phyloP scores from a whole-genome alignment of 2,797 vertebrate genomes.

The Microtus obscurus region DNA sequence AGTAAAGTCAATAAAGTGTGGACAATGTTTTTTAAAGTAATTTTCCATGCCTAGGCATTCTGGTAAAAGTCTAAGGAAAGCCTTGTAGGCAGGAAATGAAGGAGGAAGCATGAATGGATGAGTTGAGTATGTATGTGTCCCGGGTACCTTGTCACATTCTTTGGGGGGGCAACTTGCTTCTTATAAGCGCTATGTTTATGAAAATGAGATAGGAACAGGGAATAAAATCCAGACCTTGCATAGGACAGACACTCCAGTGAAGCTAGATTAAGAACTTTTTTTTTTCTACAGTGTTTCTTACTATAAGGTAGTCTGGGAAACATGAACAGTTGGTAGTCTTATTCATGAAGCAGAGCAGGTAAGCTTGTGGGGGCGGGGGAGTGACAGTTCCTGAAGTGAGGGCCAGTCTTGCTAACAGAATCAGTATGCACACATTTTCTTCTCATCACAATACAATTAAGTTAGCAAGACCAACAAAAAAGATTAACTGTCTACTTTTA shows the following conservation, averaged over 20 bases:
- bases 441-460: neutral
- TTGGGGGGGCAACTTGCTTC: rapidly evolving
- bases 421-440: neutral
- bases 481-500: neutral
- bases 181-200: neutral
- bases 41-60: neutral
- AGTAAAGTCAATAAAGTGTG: neutral
- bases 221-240: neutral
- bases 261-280: neutral
- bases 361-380: too few species aligned
- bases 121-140: neutral
- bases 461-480: neutral
- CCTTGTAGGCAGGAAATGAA: neutral
- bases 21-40: neutral
- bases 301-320: neutral
- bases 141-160: neutral
- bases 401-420: neutral
- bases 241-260: neutral
- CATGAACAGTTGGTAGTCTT: too few species aligned
- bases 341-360: neutral
- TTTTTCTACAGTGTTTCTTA: too few species aligned
- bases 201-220: too few species aligned
- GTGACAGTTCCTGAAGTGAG: neutral
- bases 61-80: neutral
- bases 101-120: neutral